A percentile compares a stretch with the other conserved stretches of the same genome.
Conservation (phyloP, 2,797 vertebrate species). For the Sciurus vulgaris region DNA sequence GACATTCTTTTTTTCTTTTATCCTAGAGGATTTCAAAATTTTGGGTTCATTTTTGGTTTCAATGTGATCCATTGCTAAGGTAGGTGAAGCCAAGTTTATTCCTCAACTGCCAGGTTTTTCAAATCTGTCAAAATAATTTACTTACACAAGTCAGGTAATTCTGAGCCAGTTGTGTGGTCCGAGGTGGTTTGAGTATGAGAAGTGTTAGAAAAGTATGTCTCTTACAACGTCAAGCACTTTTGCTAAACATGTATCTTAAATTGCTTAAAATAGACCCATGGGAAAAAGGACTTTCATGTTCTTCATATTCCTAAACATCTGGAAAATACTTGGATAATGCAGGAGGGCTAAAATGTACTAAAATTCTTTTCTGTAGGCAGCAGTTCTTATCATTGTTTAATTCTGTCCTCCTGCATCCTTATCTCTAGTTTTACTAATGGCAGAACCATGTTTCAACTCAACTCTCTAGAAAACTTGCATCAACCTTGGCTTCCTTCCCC, state of each 20-base stretch:
- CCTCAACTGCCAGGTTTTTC: conserved; percentile 40
- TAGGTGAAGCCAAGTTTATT: conserved; percentile 14
- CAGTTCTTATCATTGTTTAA: neutral
- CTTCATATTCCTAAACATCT: conserved; percentile 59
- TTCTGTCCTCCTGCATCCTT: neutral
- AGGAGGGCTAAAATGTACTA: neutral
- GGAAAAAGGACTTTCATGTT: conserved; percentile 52
- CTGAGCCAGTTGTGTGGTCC: neutral
- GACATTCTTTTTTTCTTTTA: neutral
- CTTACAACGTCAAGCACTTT: neutral
- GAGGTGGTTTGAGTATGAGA: neutral
- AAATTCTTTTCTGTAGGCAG: conserved; percentile 20
- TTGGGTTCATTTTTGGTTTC: conserved; percentile 46
- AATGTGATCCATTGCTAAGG: neutral
- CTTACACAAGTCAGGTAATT: conserved; percentile 55
- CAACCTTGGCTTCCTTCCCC: neutral
- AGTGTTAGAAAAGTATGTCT: conserved; percentile 39
- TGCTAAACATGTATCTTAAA: conserved; percentile 53
- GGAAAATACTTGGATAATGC: conserved; percentile 27
- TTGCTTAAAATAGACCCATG: conserved; percentile 57
- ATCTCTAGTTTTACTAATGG: conserved; percentile 11
- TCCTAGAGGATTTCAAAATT: conserved; percentile 31
- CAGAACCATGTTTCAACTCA: neutral
- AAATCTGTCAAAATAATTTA: conserved; percentile 54
- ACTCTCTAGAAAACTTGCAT: neutral